phyloP scores from a whole-genome alignment of 2,113 vertebrate species.

The Oncorhynchus gorbuscha region DNA sequence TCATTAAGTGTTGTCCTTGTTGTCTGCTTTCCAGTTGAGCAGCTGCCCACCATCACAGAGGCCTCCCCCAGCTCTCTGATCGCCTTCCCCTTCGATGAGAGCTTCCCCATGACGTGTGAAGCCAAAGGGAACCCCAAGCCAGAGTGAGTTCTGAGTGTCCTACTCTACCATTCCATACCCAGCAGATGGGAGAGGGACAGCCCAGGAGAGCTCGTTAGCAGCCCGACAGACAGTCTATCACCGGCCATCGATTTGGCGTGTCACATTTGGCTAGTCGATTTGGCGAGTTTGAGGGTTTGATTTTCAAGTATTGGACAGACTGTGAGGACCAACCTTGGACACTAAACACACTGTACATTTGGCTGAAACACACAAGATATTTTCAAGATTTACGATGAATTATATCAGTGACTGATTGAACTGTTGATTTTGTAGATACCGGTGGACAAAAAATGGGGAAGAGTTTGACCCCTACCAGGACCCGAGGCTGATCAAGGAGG shows the following conservation, averaged over 20 bases:
- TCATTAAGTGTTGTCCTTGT: not conserved
- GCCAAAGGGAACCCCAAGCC: conserved; percentile 91
- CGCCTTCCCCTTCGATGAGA: conserved; percentile 91
- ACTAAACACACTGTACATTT: not conserved
- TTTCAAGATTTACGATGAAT: not conserved
- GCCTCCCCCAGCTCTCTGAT: conserved; percentile 81
- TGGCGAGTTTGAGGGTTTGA: conserved; percentile 18
- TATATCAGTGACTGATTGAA: not conserved
- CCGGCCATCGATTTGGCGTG: conserved; percentile 12
- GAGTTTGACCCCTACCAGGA: conserved; percentile 84
- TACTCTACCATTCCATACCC: not conserved
- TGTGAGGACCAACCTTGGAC: conserved; percentile 10
- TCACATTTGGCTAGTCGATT: conserved; percentile 4
- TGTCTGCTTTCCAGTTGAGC: conserved; percentile 78
- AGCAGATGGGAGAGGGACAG: not conserved
- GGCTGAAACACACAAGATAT: not conserved
- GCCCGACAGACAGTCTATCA: conserved; percentile 6
- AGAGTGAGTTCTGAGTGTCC: conserved; percentile 75
- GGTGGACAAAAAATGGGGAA: conserved; percentile 89
- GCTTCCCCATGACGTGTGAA: conserved; percentile 86
- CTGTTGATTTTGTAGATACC: conserved; percentile 74
- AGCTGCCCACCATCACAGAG: conserved; percentile 88
- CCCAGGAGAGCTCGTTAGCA: conserved; percentile 24
- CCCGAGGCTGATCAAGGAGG: conserved; percentile 74
- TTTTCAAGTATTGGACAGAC: conserved; percentile 4